These are phyloP conservation scores for Meghimatium bilineatum DNA, from an alignment of 2,888 invertebrate genomes.

Conservation along the genomic window DNA sequence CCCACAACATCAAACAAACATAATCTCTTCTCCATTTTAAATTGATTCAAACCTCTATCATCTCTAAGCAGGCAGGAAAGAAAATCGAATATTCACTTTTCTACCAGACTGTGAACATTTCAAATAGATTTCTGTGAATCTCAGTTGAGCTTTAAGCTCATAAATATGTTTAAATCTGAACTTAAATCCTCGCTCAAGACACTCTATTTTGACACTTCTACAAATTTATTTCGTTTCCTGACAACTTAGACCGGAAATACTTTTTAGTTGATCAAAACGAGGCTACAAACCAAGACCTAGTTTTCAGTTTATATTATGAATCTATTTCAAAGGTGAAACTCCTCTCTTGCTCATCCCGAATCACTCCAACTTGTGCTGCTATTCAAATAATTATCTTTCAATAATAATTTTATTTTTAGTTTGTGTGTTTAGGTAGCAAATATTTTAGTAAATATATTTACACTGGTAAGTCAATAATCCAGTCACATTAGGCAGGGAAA, in stretches of 20 bases:
- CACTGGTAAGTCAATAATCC: no score
- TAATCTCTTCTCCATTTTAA: background rate
- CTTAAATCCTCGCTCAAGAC: background rate
- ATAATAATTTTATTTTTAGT: no score
- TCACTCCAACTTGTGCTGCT: no score
- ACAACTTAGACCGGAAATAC: background rate
- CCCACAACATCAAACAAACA: background rate
- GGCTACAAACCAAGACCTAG: background rate
- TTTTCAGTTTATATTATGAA: no score
- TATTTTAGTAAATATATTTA: no score
- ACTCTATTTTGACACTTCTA: background rate
- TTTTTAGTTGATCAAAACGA: background rate
- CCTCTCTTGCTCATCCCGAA: no score
- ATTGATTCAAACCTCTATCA: background rate
- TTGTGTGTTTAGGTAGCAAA: no score
- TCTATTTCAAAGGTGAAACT: no score
- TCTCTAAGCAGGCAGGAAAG: background rate
- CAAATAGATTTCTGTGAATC: background rate
- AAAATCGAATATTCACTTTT: background rate
- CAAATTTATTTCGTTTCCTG: background rate
- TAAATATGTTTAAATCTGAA: slow-evolving; percentile 8
- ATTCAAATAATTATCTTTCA: no score
- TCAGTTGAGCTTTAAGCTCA: background rate
- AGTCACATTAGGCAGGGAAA: no score
- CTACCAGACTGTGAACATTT: background rate